Percentiles rank a stretch among this genome's conserved stretches.
Conservation (phyloP, 1,140 invertebrate genomes). For the Ganaspis sp. region DNA sequence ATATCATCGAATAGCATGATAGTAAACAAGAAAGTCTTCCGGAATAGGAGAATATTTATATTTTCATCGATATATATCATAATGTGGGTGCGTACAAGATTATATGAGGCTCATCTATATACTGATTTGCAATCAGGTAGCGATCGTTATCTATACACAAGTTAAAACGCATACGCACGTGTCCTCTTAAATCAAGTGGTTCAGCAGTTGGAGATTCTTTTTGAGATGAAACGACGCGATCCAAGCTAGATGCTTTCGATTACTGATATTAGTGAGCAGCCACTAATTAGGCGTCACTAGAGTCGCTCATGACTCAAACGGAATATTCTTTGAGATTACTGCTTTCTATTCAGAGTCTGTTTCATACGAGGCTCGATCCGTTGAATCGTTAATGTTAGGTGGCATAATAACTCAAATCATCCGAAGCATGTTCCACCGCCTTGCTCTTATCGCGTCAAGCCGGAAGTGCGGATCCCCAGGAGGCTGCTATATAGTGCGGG, state of each 20-base stretch:
- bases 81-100: slow-evolving; percentile 22
- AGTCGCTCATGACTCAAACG: background rate
- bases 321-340: background rate
- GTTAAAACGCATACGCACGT: slow-evolving; percentile 21
- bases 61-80: slow-evolving; percentile 19
- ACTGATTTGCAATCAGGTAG: slow-evolving; percentile 27
- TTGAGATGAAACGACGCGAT: background rate
- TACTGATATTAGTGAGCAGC: slow-evolving; percentile 5
- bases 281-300: slow-evolving; percentile 3
- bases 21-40: slow-evolving; percentile 19
- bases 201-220: background rate
- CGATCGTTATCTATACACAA: slow-evolving; percentile 17
- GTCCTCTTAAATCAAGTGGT: slow-evolving; percentile 28
- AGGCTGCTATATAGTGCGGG: slow-evolving; percentile 49
- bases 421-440: slow-evolving; percentile 33
- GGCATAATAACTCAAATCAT: slow-evolving; percentile 38
- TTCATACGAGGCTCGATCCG: background rate
- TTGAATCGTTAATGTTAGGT: slow-evolving; percentile 11
- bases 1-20: background rate
- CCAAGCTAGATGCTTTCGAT: background rate
- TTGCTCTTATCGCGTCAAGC: slow-evolving; percentile 49
- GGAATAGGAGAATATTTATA: slow-evolving; percentile 19
- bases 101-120: slow-evolving; percentile 27
- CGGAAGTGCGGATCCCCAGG: slow-evolving; percentile 55
- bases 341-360: slow-evolving; percentile 7